Percentiles rank a stretch among this genome's conserved stretches.
phyloP scores from a whole-genome alignment of 2,113 vertebrate species.

The Pteruthius melanotis region DNA sequence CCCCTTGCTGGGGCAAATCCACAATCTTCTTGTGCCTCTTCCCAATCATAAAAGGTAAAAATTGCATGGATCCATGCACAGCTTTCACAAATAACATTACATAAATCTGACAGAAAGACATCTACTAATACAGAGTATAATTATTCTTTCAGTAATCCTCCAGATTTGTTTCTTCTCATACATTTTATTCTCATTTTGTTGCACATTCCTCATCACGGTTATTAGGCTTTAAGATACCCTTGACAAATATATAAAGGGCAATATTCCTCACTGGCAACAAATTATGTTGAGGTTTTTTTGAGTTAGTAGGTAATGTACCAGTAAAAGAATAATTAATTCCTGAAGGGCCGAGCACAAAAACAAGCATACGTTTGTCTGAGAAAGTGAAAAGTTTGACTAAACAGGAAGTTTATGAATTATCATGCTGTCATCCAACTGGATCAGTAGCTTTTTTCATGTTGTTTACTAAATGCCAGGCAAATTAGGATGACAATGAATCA shows the following conservation, averaged over 20 bases:
- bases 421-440: neutral
- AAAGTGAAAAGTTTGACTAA: slow-evolving; percentile 26
- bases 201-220: neutral
- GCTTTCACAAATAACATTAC: neutral
- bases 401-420: slow-evolving; percentile 1
- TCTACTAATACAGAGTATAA: neutral
- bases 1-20: neutral
- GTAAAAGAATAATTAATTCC: slow-evolving; percentile 26
- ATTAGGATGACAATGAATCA: neutral
- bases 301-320: slow-evolving; percentile 31
- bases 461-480: slow-evolving; percentile 17
- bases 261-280: neutral
- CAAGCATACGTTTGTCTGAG: neutral
- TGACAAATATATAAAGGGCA: slow-evolving; percentile 36
- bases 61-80: neutral
- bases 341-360: slow-evolving; percentile 6
- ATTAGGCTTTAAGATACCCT: slow-evolving; percentile 29
- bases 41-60: neutral
- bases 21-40: neutral
- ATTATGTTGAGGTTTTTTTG: neutral
- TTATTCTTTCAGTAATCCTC: neutral
- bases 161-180: neutral
- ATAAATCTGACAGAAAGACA: neutral
- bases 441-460: neutral
- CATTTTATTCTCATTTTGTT: slow-evolving; percentile 6